Conservation (phyloP, 2,113 vertebrate species). For the Athene noctua region DNA sequence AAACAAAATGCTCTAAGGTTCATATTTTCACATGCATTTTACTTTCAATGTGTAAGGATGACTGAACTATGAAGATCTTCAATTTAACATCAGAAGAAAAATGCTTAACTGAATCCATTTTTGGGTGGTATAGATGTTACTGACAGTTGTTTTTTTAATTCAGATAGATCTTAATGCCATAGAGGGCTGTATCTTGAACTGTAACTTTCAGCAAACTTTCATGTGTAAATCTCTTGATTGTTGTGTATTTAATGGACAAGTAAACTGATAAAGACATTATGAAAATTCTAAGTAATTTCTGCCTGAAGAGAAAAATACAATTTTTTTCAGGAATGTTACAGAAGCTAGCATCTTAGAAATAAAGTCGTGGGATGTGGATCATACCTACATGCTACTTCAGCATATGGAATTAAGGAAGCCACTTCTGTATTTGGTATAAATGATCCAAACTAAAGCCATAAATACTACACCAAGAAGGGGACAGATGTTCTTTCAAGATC, state of each 20-base stretch:
- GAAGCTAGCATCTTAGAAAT: neutral
- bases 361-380: neutral
- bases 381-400: neutral
- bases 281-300: neutral
- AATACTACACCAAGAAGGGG: neutral
- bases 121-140: neutral
- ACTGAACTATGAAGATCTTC: neutral
- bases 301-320: neutral
- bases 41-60: neutral
- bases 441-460: neutral
- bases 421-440: neutral
- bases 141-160: neutral
- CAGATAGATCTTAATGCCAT: neutral
- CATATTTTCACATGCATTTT: neutral
- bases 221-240: neutral
- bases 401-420: neutral
- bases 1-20: neutral
- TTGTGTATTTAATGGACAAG: neutral
- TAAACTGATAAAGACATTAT: neutral
- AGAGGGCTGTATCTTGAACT: neutral
- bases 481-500: neutral
- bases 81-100: conserved; percentile 19
- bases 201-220: neutral
- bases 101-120: neutral
- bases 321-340: neutral